Base-by-base conservation (phyloP, 2,113 vertebrate species). In the Psammodynastes pulverulentus region DNA sequence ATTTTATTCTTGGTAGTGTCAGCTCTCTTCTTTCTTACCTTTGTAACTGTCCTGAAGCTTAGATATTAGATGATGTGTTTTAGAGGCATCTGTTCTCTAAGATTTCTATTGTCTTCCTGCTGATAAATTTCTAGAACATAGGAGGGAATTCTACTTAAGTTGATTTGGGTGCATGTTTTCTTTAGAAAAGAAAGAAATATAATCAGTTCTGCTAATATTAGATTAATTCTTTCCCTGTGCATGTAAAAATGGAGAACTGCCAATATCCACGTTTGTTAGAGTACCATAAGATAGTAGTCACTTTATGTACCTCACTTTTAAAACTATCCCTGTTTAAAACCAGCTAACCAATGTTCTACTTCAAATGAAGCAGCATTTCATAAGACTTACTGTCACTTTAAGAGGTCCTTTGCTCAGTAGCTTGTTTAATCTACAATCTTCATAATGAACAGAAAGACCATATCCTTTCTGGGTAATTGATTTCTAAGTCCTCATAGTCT, bases 301-400 rank as follows among this genome's bases (percentile, higher is more conserved):
- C n/a, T 72, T 0, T 87, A 79, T 53, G 58, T 62, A 54, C 19
- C 56, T 72, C 29, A 46, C 24, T 26, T 48, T 26, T 92, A 89
- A 93, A 58, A 91, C 90, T 94, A 88, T 67, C 92, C 56, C 72
- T 88, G 39, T 93, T 58, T n/a, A 5, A 89, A 79, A 12, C 52
- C 17, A 91, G 43, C 49, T 52, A 86, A 24, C 89, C 86, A 91
- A 23, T 87, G 49, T 93, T 88, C 87, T 91, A 72, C 92, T 88
- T 48, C 87, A 92, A 88, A 48, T 5, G 26, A 39, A 67, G 15
- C 46, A 79, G 72, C 8, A 43, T 43, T 79, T 79, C 19, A 43
- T 79, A 79, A 0, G 23, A 93, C 89, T 95, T 92, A 93, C 91
- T 94, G 23, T 87, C 29, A 29, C 86, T 95, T 93, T 92, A 49